A percentile compares a stretch with the other conserved stretches of the same genome.
These are phyloP conservation scores for Speoplatyrhinus poulsoni DNA, from an alignment of 2,113 vertebrate species.

Conservation along the genomic window DNA sequence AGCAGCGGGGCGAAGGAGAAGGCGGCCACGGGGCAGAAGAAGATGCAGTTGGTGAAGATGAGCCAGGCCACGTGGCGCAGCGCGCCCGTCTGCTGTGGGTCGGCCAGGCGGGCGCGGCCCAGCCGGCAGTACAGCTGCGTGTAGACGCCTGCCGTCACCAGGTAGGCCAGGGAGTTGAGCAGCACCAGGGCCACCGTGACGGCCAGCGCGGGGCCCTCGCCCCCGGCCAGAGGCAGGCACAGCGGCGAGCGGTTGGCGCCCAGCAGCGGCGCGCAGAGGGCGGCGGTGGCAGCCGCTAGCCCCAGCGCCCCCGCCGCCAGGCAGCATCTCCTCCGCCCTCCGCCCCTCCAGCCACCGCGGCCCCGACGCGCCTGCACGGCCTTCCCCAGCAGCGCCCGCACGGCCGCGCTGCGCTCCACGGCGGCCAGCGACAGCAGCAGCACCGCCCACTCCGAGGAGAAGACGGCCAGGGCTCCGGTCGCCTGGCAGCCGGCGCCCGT, in stretches of 20 bases:
- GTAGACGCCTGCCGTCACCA: conserved; percentile 93
- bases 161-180: conserved; percentile 89
- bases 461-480: conserved; percentile 89
- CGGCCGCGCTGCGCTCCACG: conserved; percentile 88
- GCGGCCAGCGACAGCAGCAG: conserved; percentile 87
- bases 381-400: conserved; percentile 83
- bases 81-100: conserved; percentile 85
- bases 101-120: conserved; percentile 88
- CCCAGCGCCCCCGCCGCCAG: conserved; percentile 80
- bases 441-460: conserved; percentile 92
- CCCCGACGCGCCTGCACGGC: conserved; percentile 60
- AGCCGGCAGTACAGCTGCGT: conserved; percentile 94
- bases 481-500: conserved; percentile 88
- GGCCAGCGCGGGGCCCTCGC: conserved; percentile 83
- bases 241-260: conserved; percentile 85
- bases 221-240: conserved; percentile 91
- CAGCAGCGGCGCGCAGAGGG: conserved; percentile 83
- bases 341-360: conserved; percentile 55
- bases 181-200: conserved; percentile 92
- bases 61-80: conserved; percentile 96
- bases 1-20: conserved; percentile 92
- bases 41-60: conserved; percentile 98
- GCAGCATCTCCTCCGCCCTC: conserved; percentile 74
- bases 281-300: conserved; percentile 79
- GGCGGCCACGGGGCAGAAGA: conserved; percentile 96